phyloP scores from a whole-genome alignment of 2,888 invertebrate species.

The Holacanthella duospinosa region DNA sequence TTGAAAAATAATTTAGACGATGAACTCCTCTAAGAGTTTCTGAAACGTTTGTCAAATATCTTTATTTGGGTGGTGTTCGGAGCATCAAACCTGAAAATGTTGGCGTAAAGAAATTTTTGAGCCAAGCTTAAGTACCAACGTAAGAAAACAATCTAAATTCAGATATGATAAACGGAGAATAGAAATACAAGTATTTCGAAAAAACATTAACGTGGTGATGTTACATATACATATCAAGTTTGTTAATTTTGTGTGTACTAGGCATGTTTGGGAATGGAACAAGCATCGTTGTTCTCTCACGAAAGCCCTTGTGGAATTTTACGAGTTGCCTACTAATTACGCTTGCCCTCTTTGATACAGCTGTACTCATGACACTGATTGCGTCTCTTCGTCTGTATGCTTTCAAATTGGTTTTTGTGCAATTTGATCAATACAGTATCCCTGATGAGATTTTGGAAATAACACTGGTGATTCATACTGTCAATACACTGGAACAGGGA shows the following conservation, averaged over 20 bases:
- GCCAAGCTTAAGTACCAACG: background rate
- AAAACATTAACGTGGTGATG: background rate
- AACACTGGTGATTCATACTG: background rate
- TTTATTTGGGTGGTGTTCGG: background rate
- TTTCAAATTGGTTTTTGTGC: background rate
- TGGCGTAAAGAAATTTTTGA: background rate
- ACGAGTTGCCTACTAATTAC: background rate
- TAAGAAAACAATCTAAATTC: background rate
- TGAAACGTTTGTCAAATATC: background rate
- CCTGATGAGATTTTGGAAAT: background rate
- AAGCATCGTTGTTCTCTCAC: background rate
- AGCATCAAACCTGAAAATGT: background rate
- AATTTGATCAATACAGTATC: background rate
- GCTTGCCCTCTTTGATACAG: background rate
- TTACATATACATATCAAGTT: background rate
- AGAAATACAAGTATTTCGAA: background rate
- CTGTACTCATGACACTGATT: background rate
- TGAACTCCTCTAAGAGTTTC: background rate
- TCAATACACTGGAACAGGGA: background rate
- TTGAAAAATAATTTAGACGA: background rate
- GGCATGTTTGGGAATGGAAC: background rate
- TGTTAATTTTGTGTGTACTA: background rate
- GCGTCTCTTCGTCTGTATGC: background rate
- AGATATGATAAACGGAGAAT: background rate
- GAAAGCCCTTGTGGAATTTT: background rate